Conservation (phyloP, 2,797 vertebrate species). For the Poeciliopsis paucimaculata region DNA sequence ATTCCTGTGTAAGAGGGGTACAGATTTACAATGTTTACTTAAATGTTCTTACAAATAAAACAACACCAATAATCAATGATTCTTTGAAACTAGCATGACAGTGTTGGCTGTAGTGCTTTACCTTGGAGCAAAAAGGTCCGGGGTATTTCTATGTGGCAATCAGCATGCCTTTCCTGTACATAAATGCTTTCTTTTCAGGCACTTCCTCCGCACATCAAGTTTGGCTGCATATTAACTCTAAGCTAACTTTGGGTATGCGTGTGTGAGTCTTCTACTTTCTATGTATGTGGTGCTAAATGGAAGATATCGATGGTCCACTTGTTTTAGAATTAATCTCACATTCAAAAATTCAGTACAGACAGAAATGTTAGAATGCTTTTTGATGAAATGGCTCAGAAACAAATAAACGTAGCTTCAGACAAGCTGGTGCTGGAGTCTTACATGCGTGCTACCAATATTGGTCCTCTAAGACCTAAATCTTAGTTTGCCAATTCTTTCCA, state of each 20-base stretch:
- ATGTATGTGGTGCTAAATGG: not conserved
- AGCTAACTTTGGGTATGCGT: not conserved
- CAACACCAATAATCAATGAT: not conserved
- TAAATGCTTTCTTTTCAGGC: not conserved
- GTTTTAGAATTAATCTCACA: not conserved
- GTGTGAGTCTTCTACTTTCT: not conserved
- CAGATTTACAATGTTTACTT: not conserved
- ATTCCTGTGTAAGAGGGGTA: not conserved
- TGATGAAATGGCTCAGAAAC: not conserved
- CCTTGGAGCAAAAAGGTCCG: not conserved
- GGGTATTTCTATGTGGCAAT: not conserved
- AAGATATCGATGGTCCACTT: not conserved
- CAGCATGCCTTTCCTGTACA: not conserved
- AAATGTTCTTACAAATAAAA: not conserved
- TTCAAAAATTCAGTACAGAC: not conserved
- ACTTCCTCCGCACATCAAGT: not conserved
- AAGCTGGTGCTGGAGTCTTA: not conserved
- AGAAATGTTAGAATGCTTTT: not conserved
- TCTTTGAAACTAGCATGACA: not conserved
- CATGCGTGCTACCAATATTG: not conserved
- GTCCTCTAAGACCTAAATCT: not conserved
- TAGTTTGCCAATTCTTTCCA: not conserved
- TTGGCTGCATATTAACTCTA: not conserved
- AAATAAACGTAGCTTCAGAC: not conserved
- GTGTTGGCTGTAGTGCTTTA: not conserved